Base-by-base conservation (phyloP, 2,888 invertebrate species). In the Atrina japonica region DNA sequence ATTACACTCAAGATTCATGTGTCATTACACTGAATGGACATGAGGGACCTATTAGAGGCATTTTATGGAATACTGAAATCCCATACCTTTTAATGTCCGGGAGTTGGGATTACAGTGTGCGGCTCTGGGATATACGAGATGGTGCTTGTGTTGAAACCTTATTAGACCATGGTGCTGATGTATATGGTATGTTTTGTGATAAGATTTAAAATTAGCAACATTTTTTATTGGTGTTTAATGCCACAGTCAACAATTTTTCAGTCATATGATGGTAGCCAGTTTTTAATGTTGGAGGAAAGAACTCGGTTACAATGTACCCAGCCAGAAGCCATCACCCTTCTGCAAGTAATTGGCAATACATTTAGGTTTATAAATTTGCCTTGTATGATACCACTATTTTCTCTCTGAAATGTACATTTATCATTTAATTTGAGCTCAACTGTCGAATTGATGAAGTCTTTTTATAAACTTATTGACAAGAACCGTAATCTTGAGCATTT, bases 101-200 rank as follows among this genome's bases (percentile, higher is more conserved):
- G 29, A 89, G 90, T 77, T 91, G 91, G 91, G 91, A 91, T 77
- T 85, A 81, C 60, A 86, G 88, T 3, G 89, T 91, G 21, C 80
- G 90, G 16, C 84, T 91, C 41, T 91, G 91, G 91, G 91, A 91
- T 80, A 85, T 87, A 2, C 78, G 90, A 29, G 88, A 90, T 75
- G 91, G 90, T 21, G 85, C 84, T 3, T 91, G 90, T 76, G 73
- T 91, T 11, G 89, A 89, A 67, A 85, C 85, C 2, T 78, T 90
- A 11, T 70, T 85, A 25, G 91, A 91, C 70, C 91, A 91, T 80
- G 91, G 91, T 14, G 91, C 90, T 52, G 91, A 91, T 83, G 91
- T 91, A 11, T 91, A 91, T 82, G 91, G 91, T 91, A 76, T 72
- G 81, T 64, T 1, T 7, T 47, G 5, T 9, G 41, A 1, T 6